These are phyloP conservation scores for Sinhomidia bicolor DNA, from an alignment of 2,888 invertebrate species.

Conservation along the genomic window DNA sequence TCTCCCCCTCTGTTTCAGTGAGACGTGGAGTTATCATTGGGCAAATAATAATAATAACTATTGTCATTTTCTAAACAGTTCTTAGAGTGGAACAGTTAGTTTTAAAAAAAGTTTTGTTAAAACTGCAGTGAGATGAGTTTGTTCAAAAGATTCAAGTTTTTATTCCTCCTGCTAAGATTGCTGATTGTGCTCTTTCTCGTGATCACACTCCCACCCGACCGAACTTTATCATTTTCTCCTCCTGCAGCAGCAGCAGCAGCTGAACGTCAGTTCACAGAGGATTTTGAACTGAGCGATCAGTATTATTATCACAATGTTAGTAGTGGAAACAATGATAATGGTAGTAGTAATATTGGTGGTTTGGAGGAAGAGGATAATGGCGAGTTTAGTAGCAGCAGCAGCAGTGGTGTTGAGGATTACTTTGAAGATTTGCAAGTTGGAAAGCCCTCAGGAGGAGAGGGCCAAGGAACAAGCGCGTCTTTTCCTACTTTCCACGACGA, in stretches of 20 bases:
- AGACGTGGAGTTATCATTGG: too few species aligned
- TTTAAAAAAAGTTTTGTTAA: not conserved
- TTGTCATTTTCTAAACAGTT: not conserved
- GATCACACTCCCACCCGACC: not conserved
- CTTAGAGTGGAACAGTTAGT: not conserved
- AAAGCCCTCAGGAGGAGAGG: slow-evolving; percentile 2
- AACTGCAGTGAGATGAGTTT: not conserved
- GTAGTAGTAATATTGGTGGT: not conserved
- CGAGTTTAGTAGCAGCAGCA: slow-evolving; percentile 1
- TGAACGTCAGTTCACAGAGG: not conserved
- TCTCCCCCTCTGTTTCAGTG: too few species aligned
- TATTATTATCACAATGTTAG: not conserved
- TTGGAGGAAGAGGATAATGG: not conserved
- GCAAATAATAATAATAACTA: not conserved
- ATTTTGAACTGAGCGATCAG: not conserved
- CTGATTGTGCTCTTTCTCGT: not conserved
- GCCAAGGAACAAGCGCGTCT: not conserved
- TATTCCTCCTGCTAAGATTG: slow-evolving; percentile 11
- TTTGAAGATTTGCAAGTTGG: slow-evolving; percentile 38
- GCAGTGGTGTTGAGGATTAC: slow-evolving; percentile 23
- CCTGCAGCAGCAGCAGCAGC: too few species aligned
- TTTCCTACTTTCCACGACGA: too few species aligned
- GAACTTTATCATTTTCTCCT: not conserved
- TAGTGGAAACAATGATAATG: not conserved
- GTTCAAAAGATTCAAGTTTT: slow-evolving; percentile 21